Percentiles rank a stretch among this genome's conserved stretches.
Conservation (phyloP, 1,140 invertebrate genomes). For the Trypoxylus dichotomus region DNA sequence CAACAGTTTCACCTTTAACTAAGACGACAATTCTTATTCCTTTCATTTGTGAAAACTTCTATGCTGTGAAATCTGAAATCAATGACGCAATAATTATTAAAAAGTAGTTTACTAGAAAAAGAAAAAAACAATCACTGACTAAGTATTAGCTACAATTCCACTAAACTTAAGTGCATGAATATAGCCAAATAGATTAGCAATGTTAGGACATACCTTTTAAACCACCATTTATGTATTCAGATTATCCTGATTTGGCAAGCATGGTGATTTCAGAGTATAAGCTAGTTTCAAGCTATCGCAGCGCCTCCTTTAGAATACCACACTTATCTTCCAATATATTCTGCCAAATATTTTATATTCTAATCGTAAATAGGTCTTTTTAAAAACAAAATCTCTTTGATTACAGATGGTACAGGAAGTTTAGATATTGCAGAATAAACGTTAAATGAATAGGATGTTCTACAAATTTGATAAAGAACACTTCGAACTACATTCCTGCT, state of each 20-base stretch:
- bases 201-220: not conserved
- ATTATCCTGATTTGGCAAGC: not conserved
- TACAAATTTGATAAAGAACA: not conserved
- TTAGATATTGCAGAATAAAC: not conserved
- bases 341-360: not conserved
- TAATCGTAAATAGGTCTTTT: not conserved
- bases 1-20: too few species aligned
- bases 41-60: too few species aligned
- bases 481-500: not conserved
- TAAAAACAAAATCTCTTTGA: not conserved
- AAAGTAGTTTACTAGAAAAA: too few species aligned
- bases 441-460: not conserved
- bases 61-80: too few species aligned
- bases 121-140: too few species aligned
- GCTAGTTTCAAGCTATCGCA: not conserved
- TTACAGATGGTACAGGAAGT: not conserved
- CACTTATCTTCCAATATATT: not conserved
- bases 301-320: too few species aligned
- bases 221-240: not conserved
- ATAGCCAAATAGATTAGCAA: too few species aligned
- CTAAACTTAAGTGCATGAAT: too few species aligned
- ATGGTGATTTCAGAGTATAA: not conserved
- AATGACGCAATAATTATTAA: too few species aligned
- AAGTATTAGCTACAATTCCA: too few species aligned
- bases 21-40: too few species aligned